Evolutionary conservation across 2,113 vertebrate genomes (phyloP).

Genomic region (Gnathonemus echidnorhynchus): DNA sequence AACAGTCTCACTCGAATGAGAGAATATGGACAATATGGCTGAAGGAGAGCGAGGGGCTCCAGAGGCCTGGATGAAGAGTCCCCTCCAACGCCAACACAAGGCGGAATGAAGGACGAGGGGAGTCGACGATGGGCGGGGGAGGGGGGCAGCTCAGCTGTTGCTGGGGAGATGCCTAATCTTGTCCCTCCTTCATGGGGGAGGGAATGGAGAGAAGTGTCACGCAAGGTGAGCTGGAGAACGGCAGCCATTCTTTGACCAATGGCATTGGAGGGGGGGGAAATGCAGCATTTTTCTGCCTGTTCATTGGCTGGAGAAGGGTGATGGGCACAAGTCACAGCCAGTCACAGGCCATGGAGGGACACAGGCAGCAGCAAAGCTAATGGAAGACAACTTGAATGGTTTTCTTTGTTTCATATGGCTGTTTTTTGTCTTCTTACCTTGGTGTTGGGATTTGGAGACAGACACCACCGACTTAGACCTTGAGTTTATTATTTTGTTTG

Average conservation of each 20-base stretch:
- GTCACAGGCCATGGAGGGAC: conserved; percentile 15
- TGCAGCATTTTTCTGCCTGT: not conserved
- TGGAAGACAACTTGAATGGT: conserved; percentile 45
- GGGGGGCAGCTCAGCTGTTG: not conserved
- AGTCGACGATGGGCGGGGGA: not conserved
- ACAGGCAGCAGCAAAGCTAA: conserved; percentile 16
- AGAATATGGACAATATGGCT: conserved; percentile 32
- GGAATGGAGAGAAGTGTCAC: not conserved
- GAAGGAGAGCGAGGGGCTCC: conserved; percentile 49
- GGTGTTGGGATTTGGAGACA: conserved; percentile 13
- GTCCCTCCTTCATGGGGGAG: conserved; percentile 9
- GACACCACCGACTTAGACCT: not conserved
- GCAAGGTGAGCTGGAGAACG: conserved; percentile 18
- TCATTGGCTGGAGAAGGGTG: conserved; percentile 12
- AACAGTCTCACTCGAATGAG: conserved; percentile 33
- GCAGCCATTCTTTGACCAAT: conserved; percentile 25
- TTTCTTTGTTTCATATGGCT: conserved; percentile 25
- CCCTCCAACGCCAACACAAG: not conserved
- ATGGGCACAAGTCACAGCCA: conserved; percentile 16
- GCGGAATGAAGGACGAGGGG: not conserved
- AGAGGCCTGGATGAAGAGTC: not conserved
- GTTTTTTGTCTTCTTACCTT: conserved; percentile 22
- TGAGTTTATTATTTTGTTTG: not conserved
- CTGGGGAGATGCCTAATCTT: conserved; percentile 18
- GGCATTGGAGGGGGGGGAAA: conserved; percentile 15